Evolutionary conservation across 2,797 vertebrate genomes (phyloP).

Genomic region (Orestias chungarensis): DNA sequence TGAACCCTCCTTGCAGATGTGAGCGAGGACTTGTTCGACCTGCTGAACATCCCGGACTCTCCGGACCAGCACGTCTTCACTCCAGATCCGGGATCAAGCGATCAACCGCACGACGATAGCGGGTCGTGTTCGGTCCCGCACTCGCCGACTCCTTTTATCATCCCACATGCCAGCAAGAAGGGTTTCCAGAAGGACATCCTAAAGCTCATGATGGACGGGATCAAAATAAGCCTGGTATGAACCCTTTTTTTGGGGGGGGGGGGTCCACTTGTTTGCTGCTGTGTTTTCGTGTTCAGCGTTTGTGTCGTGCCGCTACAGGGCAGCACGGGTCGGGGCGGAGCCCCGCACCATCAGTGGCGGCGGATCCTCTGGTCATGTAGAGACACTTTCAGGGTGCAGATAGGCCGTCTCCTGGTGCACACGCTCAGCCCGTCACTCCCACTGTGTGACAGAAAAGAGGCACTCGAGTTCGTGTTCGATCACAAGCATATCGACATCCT

Average conservation of each 20-base stretch:
- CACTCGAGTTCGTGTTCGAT: conserved; percentile 87
- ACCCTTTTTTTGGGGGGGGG: neutral
- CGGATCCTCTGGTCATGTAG: conserved; percentile 90
- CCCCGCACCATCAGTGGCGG: conserved; percentile 89
- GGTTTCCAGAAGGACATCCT: conserved; percentile 92
- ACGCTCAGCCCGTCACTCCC: conserved; percentile 84
- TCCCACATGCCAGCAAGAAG: conserved; percentile 80
- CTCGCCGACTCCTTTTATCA: conserved; percentile 72
- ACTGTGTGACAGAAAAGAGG: conserved; percentile 86
- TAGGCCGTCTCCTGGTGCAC: conserved; percentile 92
- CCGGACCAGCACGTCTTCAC: conserved; percentile 78
- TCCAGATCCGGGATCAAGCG: conserved; percentile 76
- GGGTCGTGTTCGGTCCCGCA: conserved; percentile 73
- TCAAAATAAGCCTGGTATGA: conserved; percentile 87
- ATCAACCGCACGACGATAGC: conserved; percentile 80
- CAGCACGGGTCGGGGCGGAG: conserved; percentile 78
- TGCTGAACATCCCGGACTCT: conserved; percentile 88
- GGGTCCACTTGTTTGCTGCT: neutral
- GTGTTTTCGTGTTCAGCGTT: neutral
- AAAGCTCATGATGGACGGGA: conserved; percentile 90
- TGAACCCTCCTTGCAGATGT: conserved; percentile 79
- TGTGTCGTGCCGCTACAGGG: conserved; percentile 64
- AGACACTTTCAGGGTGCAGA: conserved; percentile 91
- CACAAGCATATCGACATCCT: conserved; percentile 90
- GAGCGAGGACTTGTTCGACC: conserved; percentile 86